Evolutionary conservation across 2,888 invertebrate species (phyloP), one percentile per base, ranked within the genome.

Genomic region (Noctua janthina): DNA sequence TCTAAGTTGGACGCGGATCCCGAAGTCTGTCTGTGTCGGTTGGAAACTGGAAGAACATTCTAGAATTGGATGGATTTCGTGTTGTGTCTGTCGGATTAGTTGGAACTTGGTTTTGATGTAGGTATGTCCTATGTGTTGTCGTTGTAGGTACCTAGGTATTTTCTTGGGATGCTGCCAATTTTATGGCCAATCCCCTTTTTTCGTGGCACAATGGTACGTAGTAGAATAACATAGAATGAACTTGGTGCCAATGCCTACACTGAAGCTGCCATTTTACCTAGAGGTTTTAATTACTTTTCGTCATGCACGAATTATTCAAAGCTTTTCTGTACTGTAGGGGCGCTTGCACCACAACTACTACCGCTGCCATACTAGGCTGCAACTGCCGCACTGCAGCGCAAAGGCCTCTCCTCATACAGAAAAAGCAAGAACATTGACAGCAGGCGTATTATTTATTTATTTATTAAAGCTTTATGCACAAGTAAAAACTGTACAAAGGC

Each of bases 21-120:
- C 11, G 20, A 56, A n/a, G 54, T 72, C 66, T 39, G 15, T 39
- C 56, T 49, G 56, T 51, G 43, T 15, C 8, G 10, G 49, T 74
- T 46, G 23, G 39, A 15, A 73, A 23, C 39, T 39, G 76, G 35
- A 59, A 62, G 43, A 59, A 49, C 35, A 43, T 39, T 66, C 80
- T 73, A 35, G 54, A 73, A 73, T 62, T 39, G 49, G 49, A 62
- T 11, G 29, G 43, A 67, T 54, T 8, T 35, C 20, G 6, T 78
- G 59, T 68, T 23, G 35, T 51, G 15, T 49, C 10, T 23, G 20
- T 51, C 8, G 23, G 6, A 49, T 64, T 77, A n/a, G 20, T 35
- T n/a, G 20, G 2, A 29, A 29, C 39, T 43, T 76, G 35, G 23
- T 35, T 29, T 15, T 59, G 59, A 15, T 64, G 29, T 62, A 62